Base-by-base conservation (phyloP, 2,113 vertebrate genomes). In the Rana temporaria region DNA sequence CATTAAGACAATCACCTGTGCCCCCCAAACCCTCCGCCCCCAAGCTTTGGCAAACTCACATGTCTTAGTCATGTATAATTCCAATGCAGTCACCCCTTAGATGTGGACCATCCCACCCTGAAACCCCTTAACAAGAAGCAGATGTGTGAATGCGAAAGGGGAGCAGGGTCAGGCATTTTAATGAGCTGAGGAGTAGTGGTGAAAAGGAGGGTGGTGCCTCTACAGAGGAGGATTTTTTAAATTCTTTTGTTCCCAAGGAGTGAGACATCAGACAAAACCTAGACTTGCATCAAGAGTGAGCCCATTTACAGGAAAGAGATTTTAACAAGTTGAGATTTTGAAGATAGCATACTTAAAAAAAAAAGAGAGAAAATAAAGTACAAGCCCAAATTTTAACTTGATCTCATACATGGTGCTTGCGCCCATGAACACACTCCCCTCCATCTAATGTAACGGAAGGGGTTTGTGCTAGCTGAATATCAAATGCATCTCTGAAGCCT, bases 71-170 rank as follows among this genome's bases (percentile, higher is more conserved):
- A 18, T 84, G 88, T 73, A 56, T 91, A 91, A 94, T 90, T 90
- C 90, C 82, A 88, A 86, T 89, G 87, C 82, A 90, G 89, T 91
- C 90, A 92, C 90, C 88, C 86, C 78, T 81, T 82, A 84, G 85
- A 64, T 86, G 84, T 86, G 85, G 62, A 83, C 64, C 83, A 82
- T 72, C 80, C 89, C 90, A 90, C 89, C 90, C 88, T 63, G 80
- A 88, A 89, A 87, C 88, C 88, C 20, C 69, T 89, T 92, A 94
- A 94, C 85, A 5, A 87, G 88, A 94, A 91, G 89, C 93, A 94
- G 94, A 94, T 94, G 93, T 92, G 89, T 85, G 87, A 88, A 91
- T 80, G 87, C 87, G 86, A 85, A 85, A 85, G 80, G 87, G 85
- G 26, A 85, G 86, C 0, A 48, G 86, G 88, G 87, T 87, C 89